phyloP scores from a whole-genome alignment of 2,888 invertebrate genomes.

The Drosophila kokeensis region DNA sequence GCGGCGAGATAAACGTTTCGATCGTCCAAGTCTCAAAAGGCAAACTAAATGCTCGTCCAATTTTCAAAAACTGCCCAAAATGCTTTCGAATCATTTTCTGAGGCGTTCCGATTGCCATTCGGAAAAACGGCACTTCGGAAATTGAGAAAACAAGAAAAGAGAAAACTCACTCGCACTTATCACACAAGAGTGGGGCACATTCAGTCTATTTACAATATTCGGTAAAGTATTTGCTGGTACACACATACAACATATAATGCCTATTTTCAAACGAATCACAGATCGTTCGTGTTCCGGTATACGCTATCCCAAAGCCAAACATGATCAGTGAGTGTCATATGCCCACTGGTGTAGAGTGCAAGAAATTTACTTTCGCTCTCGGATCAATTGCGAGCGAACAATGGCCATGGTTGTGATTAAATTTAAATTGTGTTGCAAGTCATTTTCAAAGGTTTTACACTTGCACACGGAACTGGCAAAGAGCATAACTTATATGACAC shows the following conservation, averaged over 20 bases:
- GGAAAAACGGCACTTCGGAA: conserved; percentile 45
- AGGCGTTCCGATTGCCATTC: conserved; percentile 23
- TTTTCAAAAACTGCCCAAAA: conserved; percentile 62
- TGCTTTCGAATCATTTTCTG: conserved; percentile 55
- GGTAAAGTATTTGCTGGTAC: conserved; percentile 39
- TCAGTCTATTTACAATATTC: conserved; percentile 73
- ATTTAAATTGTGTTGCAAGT: conserved; percentile 60
- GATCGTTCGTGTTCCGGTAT: conserved; percentile 51
- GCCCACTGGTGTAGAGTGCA: conserved; percentile 34
- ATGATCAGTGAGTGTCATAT: conserved; percentile 31
- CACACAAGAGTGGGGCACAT: conserved; percentile 63
- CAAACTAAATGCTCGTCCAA: conserved; percentile 57
- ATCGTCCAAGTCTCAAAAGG: conserved; percentile 38
- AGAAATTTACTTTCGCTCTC: conserved; percentile 63
- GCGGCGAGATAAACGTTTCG: conserved; percentile 28
- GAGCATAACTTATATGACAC: neutral
- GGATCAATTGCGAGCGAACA: conserved; percentile 32
- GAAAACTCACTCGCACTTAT: conserved; percentile 58
- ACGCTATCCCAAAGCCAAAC: conserved; percentile 24
- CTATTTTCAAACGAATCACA: conserved; percentile 37
- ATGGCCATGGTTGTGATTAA: conserved; percentile 62
- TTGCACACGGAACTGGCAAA: conserved; percentile 2
- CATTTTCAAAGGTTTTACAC: conserved; percentile 21
- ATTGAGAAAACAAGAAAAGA: conserved; percentile 30
- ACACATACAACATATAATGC: conserved; percentile 26